Conservation (phyloP, 2,113 vertebrate genomes). For the Hippocampus comes region DNA sequence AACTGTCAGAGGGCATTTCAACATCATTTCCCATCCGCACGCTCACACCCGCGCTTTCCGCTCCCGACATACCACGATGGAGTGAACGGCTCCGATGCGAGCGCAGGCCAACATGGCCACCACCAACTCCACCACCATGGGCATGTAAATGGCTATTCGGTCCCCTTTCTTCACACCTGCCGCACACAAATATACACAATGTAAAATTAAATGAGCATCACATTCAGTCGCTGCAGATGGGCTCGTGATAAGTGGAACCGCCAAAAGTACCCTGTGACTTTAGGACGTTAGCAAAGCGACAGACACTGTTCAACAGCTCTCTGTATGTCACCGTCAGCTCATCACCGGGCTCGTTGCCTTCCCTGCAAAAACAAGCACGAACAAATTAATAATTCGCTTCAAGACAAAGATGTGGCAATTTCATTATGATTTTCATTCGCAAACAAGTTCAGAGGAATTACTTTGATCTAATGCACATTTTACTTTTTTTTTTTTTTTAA, state of each 20-base stretch:
- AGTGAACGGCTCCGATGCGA: slow-evolving; percentile 91
- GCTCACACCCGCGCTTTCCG: not conserved
- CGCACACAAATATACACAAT: not conserved
- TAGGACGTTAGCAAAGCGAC: slow-evolving; percentile 89
- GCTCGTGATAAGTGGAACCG: not conserved
- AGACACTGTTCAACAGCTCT: slow-evolving; percentile 85
- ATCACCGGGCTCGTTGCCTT: slow-evolving; percentile 91
- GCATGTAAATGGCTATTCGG: slow-evolving; percentile 91
- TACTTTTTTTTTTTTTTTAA: too few species aligned
- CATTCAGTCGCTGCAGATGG: not conserved
- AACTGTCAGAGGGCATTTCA: slow-evolving; percentile 71
- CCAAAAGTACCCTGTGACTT: slow-evolving; percentile 77
- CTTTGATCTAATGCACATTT: too few species aligned
- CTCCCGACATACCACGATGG: slow-evolving; percentile 83
- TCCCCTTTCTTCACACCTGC: slow-evolving; percentile 90
- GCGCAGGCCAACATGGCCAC: slow-evolving; percentile 92
- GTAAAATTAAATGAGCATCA: not conserved
- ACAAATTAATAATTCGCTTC: too few species aligned
- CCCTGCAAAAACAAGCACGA: slow-evolving; percentile 70
- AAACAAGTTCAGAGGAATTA: too few species aligned
- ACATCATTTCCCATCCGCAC: not conserved
- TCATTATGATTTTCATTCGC: too few species aligned
- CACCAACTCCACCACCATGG: slow-evolving; percentile 93
- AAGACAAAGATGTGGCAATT: too few species aligned
- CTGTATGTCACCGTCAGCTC: slow-evolving; percentile 82